phyloP scores from a whole-genome alignment of 2,113 vertebrate genomes.

The Oceanites oceanicus region DNA sequence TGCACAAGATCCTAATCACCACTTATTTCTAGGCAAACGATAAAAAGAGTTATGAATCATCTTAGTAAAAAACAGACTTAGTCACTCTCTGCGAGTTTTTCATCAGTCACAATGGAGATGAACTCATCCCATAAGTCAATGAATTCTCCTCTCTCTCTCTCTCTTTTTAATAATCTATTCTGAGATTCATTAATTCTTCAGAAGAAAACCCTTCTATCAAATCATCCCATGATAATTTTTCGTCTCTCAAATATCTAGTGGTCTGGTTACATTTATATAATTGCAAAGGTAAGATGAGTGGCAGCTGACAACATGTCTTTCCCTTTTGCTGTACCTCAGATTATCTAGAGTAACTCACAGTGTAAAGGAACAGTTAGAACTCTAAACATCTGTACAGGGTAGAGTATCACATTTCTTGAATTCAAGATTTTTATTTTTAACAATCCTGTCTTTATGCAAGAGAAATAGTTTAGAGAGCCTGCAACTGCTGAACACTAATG shows the following conservation, averaged over 20 bases:
- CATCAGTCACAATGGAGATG: neutral
- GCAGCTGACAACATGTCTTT: neutral
- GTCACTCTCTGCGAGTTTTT: constrained; percentile 10
- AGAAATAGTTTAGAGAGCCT: neutral
- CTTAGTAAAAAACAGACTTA: constrained; percentile 17
- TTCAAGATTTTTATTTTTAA: neutral
- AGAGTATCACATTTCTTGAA: neutral
- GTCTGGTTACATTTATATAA: neutral
- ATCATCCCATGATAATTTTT: neutral
- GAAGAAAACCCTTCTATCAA: neutral
- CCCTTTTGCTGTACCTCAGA: neutral
- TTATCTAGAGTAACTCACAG: neutral
- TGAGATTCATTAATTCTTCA: neutral
- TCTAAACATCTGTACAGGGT: neutral
- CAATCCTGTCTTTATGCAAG: neutral
- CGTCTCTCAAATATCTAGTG: neutral
- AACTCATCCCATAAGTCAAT: neutral
- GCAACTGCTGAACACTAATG: neutral
- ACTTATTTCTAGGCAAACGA: constrained; percentile 13
- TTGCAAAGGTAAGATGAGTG: neutral
- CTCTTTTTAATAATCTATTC: neutral
- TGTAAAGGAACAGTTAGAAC: neutral
- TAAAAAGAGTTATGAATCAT: constrained; percentile 34
- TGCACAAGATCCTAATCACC: neutral
- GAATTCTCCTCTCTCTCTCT: neutral